phyloP scores from a whole-genome alignment of 2,888 invertebrate species.

The Zelleria hepariella region DNA sequence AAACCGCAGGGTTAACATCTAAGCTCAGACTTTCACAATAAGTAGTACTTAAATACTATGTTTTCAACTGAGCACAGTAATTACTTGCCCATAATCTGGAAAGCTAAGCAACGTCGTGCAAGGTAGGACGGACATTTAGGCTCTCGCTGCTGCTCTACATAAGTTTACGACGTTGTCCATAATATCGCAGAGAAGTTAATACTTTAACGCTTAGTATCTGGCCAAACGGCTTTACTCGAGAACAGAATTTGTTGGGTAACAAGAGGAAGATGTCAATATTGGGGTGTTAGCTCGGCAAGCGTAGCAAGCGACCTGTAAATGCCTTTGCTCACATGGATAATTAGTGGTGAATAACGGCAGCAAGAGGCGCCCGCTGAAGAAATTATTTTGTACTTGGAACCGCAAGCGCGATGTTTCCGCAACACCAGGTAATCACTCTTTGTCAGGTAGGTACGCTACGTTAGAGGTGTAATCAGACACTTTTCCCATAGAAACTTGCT shows the following conservation, averaged over 20 bases:
- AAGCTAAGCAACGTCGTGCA: constrained; percentile 29
- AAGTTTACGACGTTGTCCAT: neutral
- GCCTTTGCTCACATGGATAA: constrained; percentile 41
- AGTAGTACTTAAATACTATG: constrained; percentile 26
- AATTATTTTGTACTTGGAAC: constrained; percentile 26
- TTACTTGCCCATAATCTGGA: constrained; percentile 40
- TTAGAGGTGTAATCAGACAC: neutral
- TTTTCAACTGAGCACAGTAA: constrained; percentile 42
- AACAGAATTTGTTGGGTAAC: neutral
- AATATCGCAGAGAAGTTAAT: neutral
- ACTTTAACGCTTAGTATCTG: neutral
- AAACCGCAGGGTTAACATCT: neutral
- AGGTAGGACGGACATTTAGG: neutral
- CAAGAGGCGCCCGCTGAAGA: constrained; percentile 25
- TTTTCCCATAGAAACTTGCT: constrained; percentile 2
- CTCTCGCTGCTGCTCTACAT: no score
- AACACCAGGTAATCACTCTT: constrained; percentile 15
- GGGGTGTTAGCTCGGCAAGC: constrained; percentile 22
- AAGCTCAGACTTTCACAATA: neutral
- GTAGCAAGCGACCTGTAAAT: constrained; percentile 33
- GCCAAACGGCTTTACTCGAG: neutral
- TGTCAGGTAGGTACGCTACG: neutral
- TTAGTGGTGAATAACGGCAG: constrained; percentile 29
- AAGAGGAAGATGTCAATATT: constrained; percentile 19
- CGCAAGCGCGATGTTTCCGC: constrained; percentile 23